Evolutionary conservation across 1,140 invertebrate species (phyloP), one percentile per base, ranked within the genome.

Genomic region (Lasaia peninsularis): DNA sequence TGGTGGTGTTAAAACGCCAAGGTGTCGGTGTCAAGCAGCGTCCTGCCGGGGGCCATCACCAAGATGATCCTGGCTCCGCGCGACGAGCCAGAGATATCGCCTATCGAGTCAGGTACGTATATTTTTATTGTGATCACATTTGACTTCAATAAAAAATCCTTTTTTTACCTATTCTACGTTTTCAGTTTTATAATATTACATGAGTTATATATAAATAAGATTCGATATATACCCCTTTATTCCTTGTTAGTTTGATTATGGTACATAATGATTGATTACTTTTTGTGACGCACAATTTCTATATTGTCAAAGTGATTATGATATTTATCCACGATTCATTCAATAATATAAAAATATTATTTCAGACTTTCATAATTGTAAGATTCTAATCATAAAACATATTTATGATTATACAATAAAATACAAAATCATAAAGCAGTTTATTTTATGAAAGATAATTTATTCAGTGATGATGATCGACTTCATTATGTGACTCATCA

Each of bases 21-120:
- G 67, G 81, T 86, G 83, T 86, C 83, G 69, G 75, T 86, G 20
- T 80, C 78, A 62, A 86, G 78, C 53, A 85, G 81, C 72, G 75
- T 86, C 6, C 62, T 86, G 11, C 81, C 73, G 5, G 81, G 79
- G 11, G 85, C 80, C 48, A 84, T 86, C 68, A 80, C 78, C 1
- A 81, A 84, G 81, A 86, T 86, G 75, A 82, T 83, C 56, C 61
- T 85, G 35, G 66, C 68, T 9, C 71, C 80, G 2, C 76, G 74
- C 21, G 80, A 88, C 44, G 85, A 74, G 11, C 80, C 75, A 1
- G 77, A 82, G 34, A 80, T 86, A 53, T 51, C 73, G 9, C 80
- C 82, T 5, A 69, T 88, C 18, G 81, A 84, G 18, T 73, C 82
- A 20, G 68, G 83, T 82, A 63, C 74, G 83, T 81, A 70, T n/a